These are phyloP conservation scores for Teinopalpus imperialis DNA, from an alignment of 2,888 invertebrate genomes.

Conservation along the genomic window DNA sequence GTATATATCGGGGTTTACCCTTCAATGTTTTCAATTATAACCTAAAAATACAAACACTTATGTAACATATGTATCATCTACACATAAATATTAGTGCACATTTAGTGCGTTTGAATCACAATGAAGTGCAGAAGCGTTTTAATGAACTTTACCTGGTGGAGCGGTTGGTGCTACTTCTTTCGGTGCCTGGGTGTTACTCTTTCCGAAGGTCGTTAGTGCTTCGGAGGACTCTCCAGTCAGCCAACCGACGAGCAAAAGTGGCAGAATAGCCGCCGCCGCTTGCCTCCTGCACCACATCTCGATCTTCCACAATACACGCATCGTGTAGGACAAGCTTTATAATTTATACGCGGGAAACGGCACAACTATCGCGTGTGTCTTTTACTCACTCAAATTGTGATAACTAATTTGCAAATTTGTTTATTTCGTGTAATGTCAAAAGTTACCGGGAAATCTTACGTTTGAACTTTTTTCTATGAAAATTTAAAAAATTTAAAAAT, in stretches of 20 bases:
- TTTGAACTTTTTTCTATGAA: too few relatives aligned
- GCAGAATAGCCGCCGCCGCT: slow-evolving; percentile 61
- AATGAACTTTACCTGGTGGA: slow-evolving; percentile 77
- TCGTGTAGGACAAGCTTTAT: slow-evolving; percentile 34
- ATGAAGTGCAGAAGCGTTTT: slow-evolving; percentile 14
- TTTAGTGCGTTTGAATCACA: neutral
- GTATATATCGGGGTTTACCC: too few relatives aligned
- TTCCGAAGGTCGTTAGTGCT: slow-evolving; percentile 87
- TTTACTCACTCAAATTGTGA: slow-evolving; percentile 10
- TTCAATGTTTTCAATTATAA: too few relatives aligned
- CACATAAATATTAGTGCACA: too few relatives aligned
- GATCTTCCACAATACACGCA: slow-evolving; percentile 61
- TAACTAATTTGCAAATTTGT: neutral
- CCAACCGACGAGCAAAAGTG: slow-evolving; percentile 63
- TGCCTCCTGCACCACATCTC: slow-evolving; percentile 73
- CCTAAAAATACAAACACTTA: too few relatives aligned
- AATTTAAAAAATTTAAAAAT: too few relatives aligned
- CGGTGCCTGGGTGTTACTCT: slow-evolving; percentile 83
- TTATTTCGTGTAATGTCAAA: neutral
- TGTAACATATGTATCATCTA: too few relatives aligned
- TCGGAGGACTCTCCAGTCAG: slow-evolving; percentile 76
- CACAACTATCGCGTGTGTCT: neutral
- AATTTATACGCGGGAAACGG: slow-evolving; percentile 1
- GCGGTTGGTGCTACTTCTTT: slow-evolving; percentile 79
- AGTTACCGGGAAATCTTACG: slow-evolving; percentile 1